phyloP scores from a whole-genome alignment of 2,113 vertebrate species.

The Sisor rabdophorus region DNA sequence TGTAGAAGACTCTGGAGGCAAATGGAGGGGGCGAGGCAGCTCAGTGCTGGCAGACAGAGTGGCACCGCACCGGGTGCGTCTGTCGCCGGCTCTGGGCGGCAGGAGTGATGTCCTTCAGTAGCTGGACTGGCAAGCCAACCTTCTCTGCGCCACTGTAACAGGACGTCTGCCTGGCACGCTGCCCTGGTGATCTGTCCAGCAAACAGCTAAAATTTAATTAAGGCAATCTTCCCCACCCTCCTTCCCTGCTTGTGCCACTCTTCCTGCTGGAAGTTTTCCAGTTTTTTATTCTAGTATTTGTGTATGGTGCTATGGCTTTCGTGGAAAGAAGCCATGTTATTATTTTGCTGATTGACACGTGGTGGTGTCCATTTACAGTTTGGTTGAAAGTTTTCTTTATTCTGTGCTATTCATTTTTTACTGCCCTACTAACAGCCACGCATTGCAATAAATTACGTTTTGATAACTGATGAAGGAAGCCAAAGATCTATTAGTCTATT shows the following conservation, averaged over 20 bases:
- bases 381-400: not conserved
- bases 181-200: conserved; percentile 37
- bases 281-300: not conserved
- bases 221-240: conserved; percentile 34
- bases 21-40: conserved; percentile 39
- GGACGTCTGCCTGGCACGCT: conserved; percentile 39
- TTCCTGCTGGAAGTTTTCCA: not conserved
- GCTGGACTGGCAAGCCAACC: conserved; percentile 50
- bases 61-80: conserved; percentile 56
- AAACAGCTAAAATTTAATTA: conserved; percentile 45
- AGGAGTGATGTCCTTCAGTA: conserved; percentile 60
- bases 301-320: not conserved
- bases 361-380: not conserved
- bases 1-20: conserved; percentile 43
- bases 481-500: conserved; percentile 65
- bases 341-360: not conserved
- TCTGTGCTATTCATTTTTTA: conserved; percentile 16
- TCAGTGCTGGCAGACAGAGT: conserved; percentile 57
- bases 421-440: conserved; percentile 58
- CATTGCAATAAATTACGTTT: conserved; percentile 70
- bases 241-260: conserved; percentile 1
- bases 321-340: not conserved
- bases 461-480: conserved; percentile 58
- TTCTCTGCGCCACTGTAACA: conserved; percentile 57
- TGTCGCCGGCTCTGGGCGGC: conserved; percentile 60